Conservation (phyloP, 1,140 invertebrate species). For the Linepithema humile region DNA sequence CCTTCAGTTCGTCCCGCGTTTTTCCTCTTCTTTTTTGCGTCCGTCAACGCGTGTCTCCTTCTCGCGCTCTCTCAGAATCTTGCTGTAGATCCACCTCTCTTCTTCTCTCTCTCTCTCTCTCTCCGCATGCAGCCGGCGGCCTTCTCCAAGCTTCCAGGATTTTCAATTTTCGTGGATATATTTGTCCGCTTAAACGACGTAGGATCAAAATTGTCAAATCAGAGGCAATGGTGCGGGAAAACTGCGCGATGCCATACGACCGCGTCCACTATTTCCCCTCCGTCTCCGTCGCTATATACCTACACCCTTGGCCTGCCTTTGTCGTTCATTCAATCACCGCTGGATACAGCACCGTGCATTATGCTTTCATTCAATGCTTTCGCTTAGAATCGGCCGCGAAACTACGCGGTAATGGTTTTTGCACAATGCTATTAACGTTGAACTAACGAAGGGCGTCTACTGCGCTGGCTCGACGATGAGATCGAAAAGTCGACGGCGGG, state of each 20-base stretch:
- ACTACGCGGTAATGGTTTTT: slow-evolving; percentile 67
- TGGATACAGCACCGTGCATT: slow-evolving; percentile 53
- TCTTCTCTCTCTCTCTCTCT: slow-evolving; percentile 13
- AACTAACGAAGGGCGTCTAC: slow-evolving; percentile 58
- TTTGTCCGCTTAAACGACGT: slow-evolving; percentile 55
- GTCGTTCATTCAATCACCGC: background rate
- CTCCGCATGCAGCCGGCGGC: background rate
- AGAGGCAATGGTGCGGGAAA: slow-evolving; percentile 41
- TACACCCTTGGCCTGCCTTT: background rate
- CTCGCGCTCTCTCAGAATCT: slow-evolving; percentile 37
- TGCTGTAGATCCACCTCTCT: too few relatives aligned
- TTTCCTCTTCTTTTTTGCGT: background rate
- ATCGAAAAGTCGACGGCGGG: slow-evolving; percentile 14
- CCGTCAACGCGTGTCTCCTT: background rate
- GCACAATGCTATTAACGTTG: slow-evolving; percentile 65
- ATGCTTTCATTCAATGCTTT: slow-evolving; percentile 53
- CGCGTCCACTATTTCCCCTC: background rate
- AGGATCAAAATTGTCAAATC: slow-evolving; percentile 45
- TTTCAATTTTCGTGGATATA: slow-evolving; percentile 66
- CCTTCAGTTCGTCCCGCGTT: background rate
- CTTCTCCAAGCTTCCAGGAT: slow-evolving; percentile 32
- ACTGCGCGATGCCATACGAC: background rate
- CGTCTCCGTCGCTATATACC: background rate
- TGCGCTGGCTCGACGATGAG: slow-evolving; percentile 17
- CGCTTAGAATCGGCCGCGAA: slow-evolving; percentile 26